Percentiles rank a stretch among this genome's conserved stretches.
These are phyloP conservation scores for Cydia fagiglandana DNA, from an alignment of 1,140 invertebrate genomes.

Conservation along the genomic window DNA sequence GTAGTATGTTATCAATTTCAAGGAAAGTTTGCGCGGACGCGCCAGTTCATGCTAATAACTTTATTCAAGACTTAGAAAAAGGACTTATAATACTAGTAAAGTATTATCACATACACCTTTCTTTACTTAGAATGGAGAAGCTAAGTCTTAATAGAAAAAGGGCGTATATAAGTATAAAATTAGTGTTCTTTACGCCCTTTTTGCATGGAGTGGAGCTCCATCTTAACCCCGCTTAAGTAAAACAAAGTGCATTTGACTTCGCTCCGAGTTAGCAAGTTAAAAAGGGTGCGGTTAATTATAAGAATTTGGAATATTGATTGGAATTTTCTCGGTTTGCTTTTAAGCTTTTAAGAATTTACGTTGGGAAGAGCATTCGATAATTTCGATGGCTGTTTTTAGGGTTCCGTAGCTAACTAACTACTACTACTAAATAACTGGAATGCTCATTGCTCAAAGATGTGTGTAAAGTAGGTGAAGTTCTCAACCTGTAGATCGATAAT, in stretches of 20 bases:
- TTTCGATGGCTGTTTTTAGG: not conserved
- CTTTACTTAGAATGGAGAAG: not conserved
- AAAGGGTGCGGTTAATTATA: conserved; percentile 36
- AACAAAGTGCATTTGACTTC: conserved; percentile 52
- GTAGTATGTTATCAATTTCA: conserved; percentile 50
- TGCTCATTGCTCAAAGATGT: too few relatives aligned
- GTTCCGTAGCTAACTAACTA: not conserved
- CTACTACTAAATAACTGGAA: too few relatives aligned
- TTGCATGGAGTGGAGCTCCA: not conserved
- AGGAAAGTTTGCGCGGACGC: conserved; percentile 38
- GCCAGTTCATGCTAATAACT: conserved; percentile 47
- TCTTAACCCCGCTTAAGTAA: conserved; percentile 47
- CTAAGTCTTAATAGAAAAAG: conserved; percentile 33
- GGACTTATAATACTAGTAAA: not conserved
- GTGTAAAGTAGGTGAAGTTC: too few relatives aligned
- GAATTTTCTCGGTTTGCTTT: not conserved
- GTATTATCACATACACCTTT: not conserved
- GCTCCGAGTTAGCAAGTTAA: conserved; percentile 40
- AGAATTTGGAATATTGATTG: conserved; percentile 6
- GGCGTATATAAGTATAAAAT: too few relatives aligned
- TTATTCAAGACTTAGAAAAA: conserved; percentile 36
- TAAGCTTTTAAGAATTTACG: not conserved
- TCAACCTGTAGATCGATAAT: too few relatives aligned
- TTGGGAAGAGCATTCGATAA: not conserved
- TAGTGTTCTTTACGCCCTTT: not conserved